Percentiles rank a stretch among this genome's conserved stretches.
Conservation (phyloP, 2,888 invertebrate genomes). For the Leptinotarsa tumamoca region DNA sequence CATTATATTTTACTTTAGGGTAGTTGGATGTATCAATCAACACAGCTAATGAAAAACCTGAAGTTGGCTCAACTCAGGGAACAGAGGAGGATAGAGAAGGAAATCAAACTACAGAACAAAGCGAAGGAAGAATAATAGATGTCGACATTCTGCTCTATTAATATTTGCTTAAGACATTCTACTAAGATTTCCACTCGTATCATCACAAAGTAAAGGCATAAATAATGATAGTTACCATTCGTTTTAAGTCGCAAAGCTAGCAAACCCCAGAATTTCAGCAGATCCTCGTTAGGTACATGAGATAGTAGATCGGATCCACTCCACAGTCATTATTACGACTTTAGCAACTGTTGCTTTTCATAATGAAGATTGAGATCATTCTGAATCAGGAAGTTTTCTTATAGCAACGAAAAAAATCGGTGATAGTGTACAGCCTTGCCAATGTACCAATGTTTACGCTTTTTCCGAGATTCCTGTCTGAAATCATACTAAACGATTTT, state of each 20-base stretch:
- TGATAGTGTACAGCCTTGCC: neutral
- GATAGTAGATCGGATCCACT: neutral
- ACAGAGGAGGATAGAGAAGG: constrained; percentile 72
- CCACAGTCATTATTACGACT: neutral
- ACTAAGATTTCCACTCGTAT: constrained; percentile 12
- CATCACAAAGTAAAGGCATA: neutral
- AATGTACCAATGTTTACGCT: neutral
- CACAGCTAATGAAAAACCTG: constrained; percentile 86
- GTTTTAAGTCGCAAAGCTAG: constrained; percentile 21
- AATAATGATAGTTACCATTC: constrained; percentile 31
- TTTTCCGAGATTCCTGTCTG: neutral
- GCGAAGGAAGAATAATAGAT: constrained; percentile 44
- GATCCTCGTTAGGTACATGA: neutral
- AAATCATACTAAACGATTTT: neutral
- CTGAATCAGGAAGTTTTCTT: too few relatives aligned
- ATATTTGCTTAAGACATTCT: constrained; percentile 18
- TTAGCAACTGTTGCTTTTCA: too few relatives aligned
- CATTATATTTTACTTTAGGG: constrained; percentile 72
- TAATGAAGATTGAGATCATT: too few relatives aligned
- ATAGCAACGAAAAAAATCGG: neutral
- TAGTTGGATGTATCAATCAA: constrained; percentile 90
- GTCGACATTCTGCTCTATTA: neutral
- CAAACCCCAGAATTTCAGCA: neutral
- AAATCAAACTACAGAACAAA: constrained; percentile 44
- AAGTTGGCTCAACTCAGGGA: constrained; percentile 85